Conservation (phyloP, 2,888 invertebrate species). For the Pasiphila rectangulata region DNA sequence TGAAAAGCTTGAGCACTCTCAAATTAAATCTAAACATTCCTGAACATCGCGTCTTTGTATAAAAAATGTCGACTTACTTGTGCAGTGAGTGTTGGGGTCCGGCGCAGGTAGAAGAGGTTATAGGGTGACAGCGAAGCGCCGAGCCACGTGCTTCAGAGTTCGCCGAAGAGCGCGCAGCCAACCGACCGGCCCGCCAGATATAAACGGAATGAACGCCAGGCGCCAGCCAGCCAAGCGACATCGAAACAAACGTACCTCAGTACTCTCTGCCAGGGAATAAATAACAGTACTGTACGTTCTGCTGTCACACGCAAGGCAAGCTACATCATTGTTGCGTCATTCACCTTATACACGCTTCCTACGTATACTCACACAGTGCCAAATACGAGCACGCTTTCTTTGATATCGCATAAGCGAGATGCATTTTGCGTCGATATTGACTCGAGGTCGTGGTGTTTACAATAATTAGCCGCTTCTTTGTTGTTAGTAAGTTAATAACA, state of each 20-base stretch:
- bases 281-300: too few relatives aligned
- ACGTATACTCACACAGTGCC: constrained; percentile 1
- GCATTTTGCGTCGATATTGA: too few relatives aligned
- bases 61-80: constrained; percentile 22
- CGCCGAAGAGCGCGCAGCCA: constrained; percentile 44
- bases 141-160: constrained; percentile 67
- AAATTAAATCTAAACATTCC: neutral
- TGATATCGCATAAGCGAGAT: too few relatives aligned
- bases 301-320: constrained; percentile 41
- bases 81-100: neutral
- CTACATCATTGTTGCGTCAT: constrained; percentile 56
- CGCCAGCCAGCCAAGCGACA: constrained; percentile 24
- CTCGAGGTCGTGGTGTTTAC: too few relatives aligned
- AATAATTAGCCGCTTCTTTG: too few relatives aligned
- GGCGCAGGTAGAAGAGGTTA: constrained; percentile 46
- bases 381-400: constrained; percentile 17
- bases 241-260: constrained; percentile 15
- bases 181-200: constrained; percentile 54
- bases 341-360: constrained; percentile 16
- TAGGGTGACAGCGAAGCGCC: constrained; percentile 51
- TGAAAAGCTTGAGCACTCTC: constrained; percentile 18
- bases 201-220: constrained; percentile 58
- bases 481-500: too few relatives aligned
- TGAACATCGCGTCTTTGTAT: neutral
- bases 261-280: too few relatives aligned